Evolutionary conservation across 2,797 vertebrate species (phyloP).

Genomic region (Otus scops): DNA sequence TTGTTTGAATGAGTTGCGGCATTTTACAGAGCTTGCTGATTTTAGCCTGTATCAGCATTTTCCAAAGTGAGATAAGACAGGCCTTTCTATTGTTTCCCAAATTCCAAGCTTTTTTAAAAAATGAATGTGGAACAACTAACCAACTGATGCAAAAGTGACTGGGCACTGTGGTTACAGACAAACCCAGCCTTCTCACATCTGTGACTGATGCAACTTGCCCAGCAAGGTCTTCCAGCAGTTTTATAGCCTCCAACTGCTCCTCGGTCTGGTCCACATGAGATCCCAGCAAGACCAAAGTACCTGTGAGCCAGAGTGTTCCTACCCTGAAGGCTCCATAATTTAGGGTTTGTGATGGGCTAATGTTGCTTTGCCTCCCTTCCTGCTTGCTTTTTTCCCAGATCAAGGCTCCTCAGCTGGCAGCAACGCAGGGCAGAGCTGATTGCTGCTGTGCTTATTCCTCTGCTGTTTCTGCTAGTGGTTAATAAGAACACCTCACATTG

Average conservation of each 20-base stretch:
- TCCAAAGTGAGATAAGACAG: neutral
- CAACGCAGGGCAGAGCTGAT: neutral
- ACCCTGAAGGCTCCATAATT: neutral
- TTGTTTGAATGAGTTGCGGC: neutral
- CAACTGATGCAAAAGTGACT: rapidly evolving
- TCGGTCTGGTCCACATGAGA: rapidly evolving
- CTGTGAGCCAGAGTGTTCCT: rapidly evolving
- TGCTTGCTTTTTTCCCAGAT: neutral
- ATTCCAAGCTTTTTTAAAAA: neutral
- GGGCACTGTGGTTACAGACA: neutral
- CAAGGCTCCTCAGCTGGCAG: neutral
- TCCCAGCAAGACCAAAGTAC: neutral
- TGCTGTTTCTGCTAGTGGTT: neutral
- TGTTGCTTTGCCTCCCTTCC: neutral
- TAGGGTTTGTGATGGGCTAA: neutral
- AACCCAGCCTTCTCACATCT: neutral
- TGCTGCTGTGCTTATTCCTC: rapidly evolving
- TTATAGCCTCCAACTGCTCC: neutral
- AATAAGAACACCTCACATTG: neutral
- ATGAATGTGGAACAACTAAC: rapidly evolving
- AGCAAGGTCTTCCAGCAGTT: neutral
- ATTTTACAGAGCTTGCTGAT: neutral
- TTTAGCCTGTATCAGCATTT: neutral
- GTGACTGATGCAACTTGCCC: neutral
- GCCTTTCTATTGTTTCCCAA: neutral